A percentile compares a stretch with the other conserved stretches of the same genome.
phyloP scores from a whole-genome alignment of 92 coral and sea anemone genomes.

The Porites evermanni region DNA sequence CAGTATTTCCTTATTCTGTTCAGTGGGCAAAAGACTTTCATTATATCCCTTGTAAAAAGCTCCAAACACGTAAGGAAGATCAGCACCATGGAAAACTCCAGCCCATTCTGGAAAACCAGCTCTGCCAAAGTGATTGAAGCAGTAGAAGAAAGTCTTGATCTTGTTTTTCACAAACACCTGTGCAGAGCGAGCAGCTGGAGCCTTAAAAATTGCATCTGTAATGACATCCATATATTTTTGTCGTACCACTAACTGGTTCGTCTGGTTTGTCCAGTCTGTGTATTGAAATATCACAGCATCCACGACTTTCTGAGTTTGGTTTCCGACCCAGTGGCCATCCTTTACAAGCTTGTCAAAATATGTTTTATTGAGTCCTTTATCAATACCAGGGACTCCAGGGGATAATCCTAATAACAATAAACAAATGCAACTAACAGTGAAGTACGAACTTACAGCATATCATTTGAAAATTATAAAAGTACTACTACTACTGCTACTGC shows the following conservation, averaged over 20 bases:
- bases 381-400: neutral
- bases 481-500: too few relatives aligned
- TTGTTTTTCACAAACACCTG: slow-evolving; percentile 29
- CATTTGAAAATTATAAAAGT: too few relatives aligned
- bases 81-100: slow-evolving; percentile 27
- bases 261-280: slow-evolving; percentile 59
- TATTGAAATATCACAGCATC: slow-evolving; percentile 41
- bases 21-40: neutral
- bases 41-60: neutral
- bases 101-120: slow-evolving; percentile 15
- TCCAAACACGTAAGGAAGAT: slow-evolving; percentile 37
- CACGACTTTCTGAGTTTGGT: slow-evolving; percentile 38
- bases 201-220: slow-evolving; percentile 43
- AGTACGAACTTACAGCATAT: too few relatives aligned
- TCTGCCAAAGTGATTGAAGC: slow-evolving; percentile 19
- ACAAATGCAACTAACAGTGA: too few relatives aligned
- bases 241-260: slow-evolving; percentile 9
- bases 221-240: slow-evolving; percentile 45
- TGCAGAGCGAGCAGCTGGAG: slow-evolving; percentile 57
- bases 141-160: slow-evolving; percentile 20
- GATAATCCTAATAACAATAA: too few relatives aligned
- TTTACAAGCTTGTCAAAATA: slow-evolving; percentile 37
- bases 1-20: slow-evolving; percentile 5
- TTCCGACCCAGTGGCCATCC: slow-evolving; percentile 25
- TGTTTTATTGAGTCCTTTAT: slow-evolving; percentile 46